A percentile compares a stretch with the other conserved stretches of the same genome.
These are phyloP conservation scores for Pseudochaenichthys georgianus DNA, from an alignment of 2,797 vertebrate genomes.

Conservation along the genomic window DNA sequence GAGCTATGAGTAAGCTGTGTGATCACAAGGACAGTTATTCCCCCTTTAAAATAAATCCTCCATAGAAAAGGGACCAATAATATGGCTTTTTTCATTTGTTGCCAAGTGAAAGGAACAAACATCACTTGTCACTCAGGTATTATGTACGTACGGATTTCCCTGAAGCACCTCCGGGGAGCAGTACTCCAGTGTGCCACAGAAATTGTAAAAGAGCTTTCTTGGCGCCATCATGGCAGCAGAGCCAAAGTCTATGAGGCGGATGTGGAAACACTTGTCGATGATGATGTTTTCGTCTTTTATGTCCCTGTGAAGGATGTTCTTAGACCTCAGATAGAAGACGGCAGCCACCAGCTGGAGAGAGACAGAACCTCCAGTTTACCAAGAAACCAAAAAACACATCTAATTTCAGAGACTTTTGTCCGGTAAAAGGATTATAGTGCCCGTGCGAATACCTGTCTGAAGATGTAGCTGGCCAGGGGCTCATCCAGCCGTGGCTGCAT, in stretches of 20 bases:
- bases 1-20: not conserved
- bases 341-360: constrained; percentile 90
- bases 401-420: not conserved
- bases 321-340: constrained; percentile 88
- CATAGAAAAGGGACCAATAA: not conserved
- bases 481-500: constrained; percentile 92
- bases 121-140: not conserved
- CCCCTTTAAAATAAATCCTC: not conserved
- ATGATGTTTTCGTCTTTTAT: constrained; percentile 99
- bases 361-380: constrained; percentile 18
- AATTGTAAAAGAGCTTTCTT: constrained; percentile 91
- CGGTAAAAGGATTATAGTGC: not conserved
- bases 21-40: not conserved
- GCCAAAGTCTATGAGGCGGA: constrained; percentile 95
- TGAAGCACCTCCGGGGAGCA: constrained; percentile 96
- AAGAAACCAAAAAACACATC: constrained; percentile 1
- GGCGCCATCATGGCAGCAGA: constrained; percentile 90
- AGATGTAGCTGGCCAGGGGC: constrained; percentile 94
- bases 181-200: constrained; percentile 96
- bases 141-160: constrained; percentile 91
- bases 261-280: constrained; percentile 92
- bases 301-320: constrained; percentile 91
- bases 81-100: not conserved
- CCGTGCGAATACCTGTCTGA: constrained; percentile 88
- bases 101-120: not conserved